Percentiles rank a stretch among this genome's conserved stretches.
phyloP scores from a whole-genome alignment of 1,140 invertebrate species.

The Drosophila albomicans region DNA sequence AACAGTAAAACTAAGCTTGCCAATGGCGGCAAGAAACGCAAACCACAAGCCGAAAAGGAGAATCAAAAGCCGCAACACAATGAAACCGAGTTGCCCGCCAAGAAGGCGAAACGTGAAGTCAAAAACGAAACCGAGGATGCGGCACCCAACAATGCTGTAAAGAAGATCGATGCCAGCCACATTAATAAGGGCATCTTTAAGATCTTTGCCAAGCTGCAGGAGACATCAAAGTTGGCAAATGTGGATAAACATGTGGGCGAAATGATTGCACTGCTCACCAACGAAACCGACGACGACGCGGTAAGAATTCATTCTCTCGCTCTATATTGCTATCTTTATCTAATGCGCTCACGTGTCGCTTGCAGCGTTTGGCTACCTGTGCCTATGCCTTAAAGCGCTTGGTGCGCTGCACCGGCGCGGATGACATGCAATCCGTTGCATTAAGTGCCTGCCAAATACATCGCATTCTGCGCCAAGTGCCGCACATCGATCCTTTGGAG shows the following conservation, averaged over 20 bases:
- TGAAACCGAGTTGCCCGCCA: conserved; percentile 1
- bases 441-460: conserved; percentile 39
- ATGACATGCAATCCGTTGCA: conserved; percentile 43
- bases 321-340: not conserved
- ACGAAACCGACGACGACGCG: not conserved
- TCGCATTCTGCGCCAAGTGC: conserved; percentile 42
- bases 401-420: conserved; percentile 63
- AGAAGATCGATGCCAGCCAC: not conserved
- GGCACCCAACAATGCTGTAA: not conserved
- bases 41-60: not conserved
- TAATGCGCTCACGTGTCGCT: not conserved
- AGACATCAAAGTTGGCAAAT: not conserved
- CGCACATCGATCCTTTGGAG: conserved; percentile 36
- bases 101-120: conserved; percentile 3
- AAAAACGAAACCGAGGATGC: not conserved
- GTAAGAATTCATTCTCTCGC: not conserved
- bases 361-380: conserved; percentile 52
- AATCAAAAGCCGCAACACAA: not conserved
- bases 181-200: conserved; percentile 57
- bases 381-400: conserved; percentile 57
- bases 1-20: not conserved
- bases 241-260: conserved; percentile 24
- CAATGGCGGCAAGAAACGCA: not conserved
- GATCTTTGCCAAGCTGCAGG: conserved; percentile 43
- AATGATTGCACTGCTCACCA: not conserved